Conservation (phyloP, 2,797 vertebrate species). For the Sebastes oblongus region DNA sequence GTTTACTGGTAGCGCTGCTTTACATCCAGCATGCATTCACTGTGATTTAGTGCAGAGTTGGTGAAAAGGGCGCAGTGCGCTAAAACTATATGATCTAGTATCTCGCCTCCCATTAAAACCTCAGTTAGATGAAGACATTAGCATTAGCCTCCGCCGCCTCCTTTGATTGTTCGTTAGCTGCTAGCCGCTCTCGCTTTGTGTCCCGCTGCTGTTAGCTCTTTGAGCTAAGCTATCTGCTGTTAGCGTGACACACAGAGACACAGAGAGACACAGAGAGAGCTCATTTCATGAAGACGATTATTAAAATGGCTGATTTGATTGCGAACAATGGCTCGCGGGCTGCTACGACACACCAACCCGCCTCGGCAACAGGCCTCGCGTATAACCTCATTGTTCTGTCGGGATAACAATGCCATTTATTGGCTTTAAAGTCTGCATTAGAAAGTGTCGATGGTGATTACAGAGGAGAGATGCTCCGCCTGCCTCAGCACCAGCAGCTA, state of each 20-base stretch:
- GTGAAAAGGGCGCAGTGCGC: neutral
- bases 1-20: neutral
- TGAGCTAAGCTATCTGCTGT: slow-evolving; percentile 19
- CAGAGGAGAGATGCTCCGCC: slow-evolving; percentile 8
- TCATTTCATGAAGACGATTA: slow-evolving; percentile 46
- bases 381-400: rapidly evolving
- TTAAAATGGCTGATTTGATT: slow-evolving; percentile 73
- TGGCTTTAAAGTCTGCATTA: neutral
- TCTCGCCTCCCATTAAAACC: neutral
- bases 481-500: slow-evolving; percentile 27
- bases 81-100: neutral
- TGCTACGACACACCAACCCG: neutral
- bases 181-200: slow-evolving; percentile 65
- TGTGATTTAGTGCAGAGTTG: rapidly evolving
- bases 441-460: neutral
- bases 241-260: neutral
- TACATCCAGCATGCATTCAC: neutral
- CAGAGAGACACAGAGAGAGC: neutral
- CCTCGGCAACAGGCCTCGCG: rapidly evolving
- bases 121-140: slow-evolving; percentile 31
- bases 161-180: slow-evolving; percentile 37
- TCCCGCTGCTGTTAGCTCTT: slow-evolving; percentile 28
- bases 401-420: neutral
- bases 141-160: slow-evolving; percentile 30
- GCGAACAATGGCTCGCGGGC: slow-evolving; percentile 43